Base-by-base conservation (phyloP, 1,140 invertebrate genomes). In the Oryctes rhinoceros region DNA sequence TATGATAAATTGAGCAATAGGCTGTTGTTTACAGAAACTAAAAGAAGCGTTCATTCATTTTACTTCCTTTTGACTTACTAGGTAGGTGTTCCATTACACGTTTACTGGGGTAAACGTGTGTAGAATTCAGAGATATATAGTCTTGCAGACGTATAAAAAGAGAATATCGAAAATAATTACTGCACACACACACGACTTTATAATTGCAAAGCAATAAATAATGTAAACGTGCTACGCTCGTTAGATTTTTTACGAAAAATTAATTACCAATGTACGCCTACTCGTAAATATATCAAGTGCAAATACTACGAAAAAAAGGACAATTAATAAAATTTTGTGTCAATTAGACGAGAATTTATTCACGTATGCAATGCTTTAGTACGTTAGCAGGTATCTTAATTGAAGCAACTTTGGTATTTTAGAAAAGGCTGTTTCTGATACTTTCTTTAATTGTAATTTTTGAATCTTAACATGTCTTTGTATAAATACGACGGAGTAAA, bases 191-290 rank as follows among this genome's bases (percentile, higher is more conserved):
- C 65, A 67, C 65, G 65, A 30, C 10, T 67, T 67, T 67, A 67
- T 67, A 67, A 67, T 67, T 67, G 65, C 65, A 24, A 67, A 67
- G 20, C 20, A 18, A 67, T 67, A 67, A 67, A 67, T 67, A 67
- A 67, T 5, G 20, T 24, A 67, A 67, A 20, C 65, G 65, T 35
- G 65, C 18, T 35, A 67, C 24, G n/a, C 30, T 67, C 65, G n/a
- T 67, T 67, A 67, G 65, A 67, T 67, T 67, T 67, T 67, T 53
- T 67, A 18, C 65, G 65, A 67, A 67, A 67, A 67, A 67, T 67
- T 67, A 67, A 67, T 67, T 67, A 67, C 65, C 65, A 67, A 67
- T 20, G 4, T 67, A 67, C 65, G 65, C 65, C 65, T 35, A 67
- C 65, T 24, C 65, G 24, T 67, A 67, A 67, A 67, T 67, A 67